Evolutionary conservation across 2,113 vertebrate species (phyloP).

Genomic region (Marcusenius ussheri): DNA sequence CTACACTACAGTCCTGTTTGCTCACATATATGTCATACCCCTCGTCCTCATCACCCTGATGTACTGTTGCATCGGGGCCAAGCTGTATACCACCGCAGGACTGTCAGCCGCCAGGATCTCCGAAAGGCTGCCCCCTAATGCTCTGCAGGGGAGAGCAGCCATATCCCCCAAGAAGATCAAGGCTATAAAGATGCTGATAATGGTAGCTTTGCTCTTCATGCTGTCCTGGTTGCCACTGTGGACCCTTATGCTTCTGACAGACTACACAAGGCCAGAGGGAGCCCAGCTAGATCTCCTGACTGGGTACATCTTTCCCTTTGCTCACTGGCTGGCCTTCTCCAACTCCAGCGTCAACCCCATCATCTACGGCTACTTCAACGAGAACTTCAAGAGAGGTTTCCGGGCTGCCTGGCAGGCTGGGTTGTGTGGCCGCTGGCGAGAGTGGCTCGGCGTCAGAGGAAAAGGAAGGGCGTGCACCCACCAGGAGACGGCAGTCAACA

Average conservation of each 20-base stretch:
- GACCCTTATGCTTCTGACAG: slow-evolving; percentile 47
- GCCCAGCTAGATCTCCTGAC: slow-evolving; percentile 40
- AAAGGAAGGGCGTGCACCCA: not conserved
- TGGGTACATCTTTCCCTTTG: slow-evolving; percentile 46
- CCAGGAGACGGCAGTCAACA: slow-evolving; percentile 9
- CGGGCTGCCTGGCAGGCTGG: slow-evolving; percentile 27
- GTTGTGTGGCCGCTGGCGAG: slow-evolving; percentile 2
- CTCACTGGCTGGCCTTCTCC: slow-evolving; percentile 51
- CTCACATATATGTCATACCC: slow-evolving; percentile 44
- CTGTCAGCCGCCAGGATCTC: slow-evolving; percentile 3
- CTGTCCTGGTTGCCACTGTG: slow-evolving; percentile 52
- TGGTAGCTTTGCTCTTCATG: slow-evolving; percentile 49
- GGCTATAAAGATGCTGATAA: slow-evolving; percentile 50
- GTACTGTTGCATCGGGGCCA: slow-evolving; percentile 44
- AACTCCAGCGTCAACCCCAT: slow-evolving; percentile 52
- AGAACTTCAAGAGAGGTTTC: slow-evolving; percentile 48
- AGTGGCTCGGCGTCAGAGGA: not conserved
- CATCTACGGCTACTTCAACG: slow-evolving; percentile 53
- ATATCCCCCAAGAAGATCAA: slow-evolving; percentile 39
- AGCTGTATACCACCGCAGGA: slow-evolving; percentile 33
- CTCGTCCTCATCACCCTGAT: slow-evolving; percentile 42
- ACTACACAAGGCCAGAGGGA: slow-evolving; percentile 36
- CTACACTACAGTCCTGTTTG: slow-evolving; percentile 48
- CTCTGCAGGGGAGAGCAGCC: not conserved
- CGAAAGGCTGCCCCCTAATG: not conserved